Percentiles rank a stretch among this genome's conserved stretches.
Conservation (phyloP, 2,888 invertebrate genomes). For the Tenodera sinensis region DNA sequence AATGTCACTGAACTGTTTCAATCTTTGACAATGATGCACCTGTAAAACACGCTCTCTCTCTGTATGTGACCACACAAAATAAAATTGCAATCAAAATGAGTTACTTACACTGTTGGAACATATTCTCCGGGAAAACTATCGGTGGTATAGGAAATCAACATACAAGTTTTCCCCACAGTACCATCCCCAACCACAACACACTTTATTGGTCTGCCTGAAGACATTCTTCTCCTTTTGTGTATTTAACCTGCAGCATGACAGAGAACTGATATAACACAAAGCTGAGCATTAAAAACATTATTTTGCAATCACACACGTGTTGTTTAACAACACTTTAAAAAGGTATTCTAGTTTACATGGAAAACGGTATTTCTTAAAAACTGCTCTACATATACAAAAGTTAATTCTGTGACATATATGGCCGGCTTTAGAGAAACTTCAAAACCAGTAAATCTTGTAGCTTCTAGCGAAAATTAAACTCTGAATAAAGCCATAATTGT, state of each 20-base stretch:
- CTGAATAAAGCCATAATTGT: neutral
- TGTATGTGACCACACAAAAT: neutral
- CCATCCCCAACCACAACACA: conserved; percentile 92
- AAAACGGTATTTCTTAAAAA: neutral
- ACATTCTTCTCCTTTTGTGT: neutral
- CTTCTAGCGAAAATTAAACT: neutral
- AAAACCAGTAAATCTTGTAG: neutral
- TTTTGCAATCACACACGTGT: neutral
- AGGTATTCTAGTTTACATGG: neutral
- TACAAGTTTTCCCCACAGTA: conserved; percentile 90
- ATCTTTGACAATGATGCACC: no score
- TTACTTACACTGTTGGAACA: conserved; percentile 88
- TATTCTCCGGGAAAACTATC: conserved; percentile 93
- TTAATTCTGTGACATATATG: neutral
- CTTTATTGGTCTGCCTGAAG: conserved; percentile 59
- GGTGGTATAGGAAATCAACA: conserved; percentile 89
- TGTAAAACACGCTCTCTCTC: neutral
- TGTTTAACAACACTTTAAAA: neutral
- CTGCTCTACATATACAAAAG: neutral
- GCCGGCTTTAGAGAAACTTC: neutral
- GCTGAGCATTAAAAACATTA: neutral
- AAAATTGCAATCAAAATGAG: neutral
- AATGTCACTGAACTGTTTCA: no score
- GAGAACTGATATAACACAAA: neutral
- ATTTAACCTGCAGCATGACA: neutral